A percentile compares a stretch with the other conserved stretches of the same genome.
These are phyloP conservation scores for Xyrauchen texanus DNA, from an alignment of 2,113 vertebrate species.

Conservation along the genomic window DNA sequence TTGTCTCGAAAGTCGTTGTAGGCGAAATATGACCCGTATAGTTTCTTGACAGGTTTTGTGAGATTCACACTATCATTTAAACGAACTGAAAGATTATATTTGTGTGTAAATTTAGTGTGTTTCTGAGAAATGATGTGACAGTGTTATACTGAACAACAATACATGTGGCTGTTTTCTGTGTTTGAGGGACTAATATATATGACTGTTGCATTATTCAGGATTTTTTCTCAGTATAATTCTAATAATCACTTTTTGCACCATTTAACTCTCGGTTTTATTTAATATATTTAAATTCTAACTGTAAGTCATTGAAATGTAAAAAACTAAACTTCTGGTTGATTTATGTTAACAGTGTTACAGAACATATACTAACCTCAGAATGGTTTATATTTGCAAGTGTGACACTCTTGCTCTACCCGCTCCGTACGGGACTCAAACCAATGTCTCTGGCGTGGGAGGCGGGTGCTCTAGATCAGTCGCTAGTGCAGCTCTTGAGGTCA, in stretches of 20 bases:
- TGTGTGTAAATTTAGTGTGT: background rate
- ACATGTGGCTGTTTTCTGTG: background rate
- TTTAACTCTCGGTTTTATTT: background rate
- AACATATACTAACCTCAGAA: slow-evolving; percentile 38
- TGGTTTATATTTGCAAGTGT: background rate
- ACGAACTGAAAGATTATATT: background rate
- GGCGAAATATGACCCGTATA: too few relatives aligned
- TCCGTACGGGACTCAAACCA: too few relatives aligned
- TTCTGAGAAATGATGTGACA: background rate
- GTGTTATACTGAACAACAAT: slow-evolving; percentile 9
- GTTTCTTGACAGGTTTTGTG: background rate
- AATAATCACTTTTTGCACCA: too few relatives aligned
- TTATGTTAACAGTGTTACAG: slow-evolving; percentile 9
- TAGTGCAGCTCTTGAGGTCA: too few relatives aligned
- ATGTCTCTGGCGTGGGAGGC: too few relatives aligned
- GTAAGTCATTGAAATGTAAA: slow-evolving; percentile 10
- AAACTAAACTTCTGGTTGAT: background rate
- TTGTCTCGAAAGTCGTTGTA: too few relatives aligned
- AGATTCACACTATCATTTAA: background rate
- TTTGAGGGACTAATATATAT: background rate
- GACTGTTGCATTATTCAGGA: background rate
- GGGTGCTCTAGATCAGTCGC: too few relatives aligned
- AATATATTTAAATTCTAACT: background rate
- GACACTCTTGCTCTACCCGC: too few relatives aligned
- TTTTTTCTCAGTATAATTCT: background rate